phyloP scores from a whole-genome alignment of 2,113 vertebrate species.

The Osmerus eperlanus region DNA sequence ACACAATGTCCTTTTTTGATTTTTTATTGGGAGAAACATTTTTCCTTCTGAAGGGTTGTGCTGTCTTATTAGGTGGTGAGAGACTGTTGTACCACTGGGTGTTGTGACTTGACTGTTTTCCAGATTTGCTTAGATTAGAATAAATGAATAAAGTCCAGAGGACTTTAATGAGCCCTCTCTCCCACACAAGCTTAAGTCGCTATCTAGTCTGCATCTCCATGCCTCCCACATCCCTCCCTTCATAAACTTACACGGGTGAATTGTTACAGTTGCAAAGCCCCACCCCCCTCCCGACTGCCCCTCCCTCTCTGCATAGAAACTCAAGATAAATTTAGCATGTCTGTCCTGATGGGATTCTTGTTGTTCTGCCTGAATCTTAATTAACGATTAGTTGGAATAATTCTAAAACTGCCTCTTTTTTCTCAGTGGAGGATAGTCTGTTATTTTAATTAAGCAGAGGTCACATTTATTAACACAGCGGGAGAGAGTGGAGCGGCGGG shows the following conservation, averaged over 20 bases:
- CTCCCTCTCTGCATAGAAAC: conserved; percentile 19
- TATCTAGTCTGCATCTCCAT: no score
- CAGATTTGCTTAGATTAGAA: no score
- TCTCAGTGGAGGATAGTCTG: conserved; percentile 66
- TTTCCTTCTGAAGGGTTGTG: no score
- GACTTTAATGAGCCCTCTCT: no score
- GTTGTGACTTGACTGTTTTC: no score
- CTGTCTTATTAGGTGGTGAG: no score
- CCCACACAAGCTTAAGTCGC: no score
- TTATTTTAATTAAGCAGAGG: conserved; percentile 78
- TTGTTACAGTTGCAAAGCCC: conserved; percentile 28
- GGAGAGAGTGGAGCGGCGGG: conserved; percentile 59
- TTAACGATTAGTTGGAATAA: conserved; percentile 71
- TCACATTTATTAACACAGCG: conserved; percentile 75
- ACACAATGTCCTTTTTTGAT: not conserved
- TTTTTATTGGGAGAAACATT: not conserved
- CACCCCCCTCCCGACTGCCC: conserved; percentile 7
- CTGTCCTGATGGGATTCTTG: conserved; percentile 57
- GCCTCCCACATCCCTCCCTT: not conserved
- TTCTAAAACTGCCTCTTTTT: conserved; percentile 60
- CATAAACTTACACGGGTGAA: conserved; percentile 31
- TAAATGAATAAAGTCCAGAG: no score
- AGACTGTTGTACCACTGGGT: no score
- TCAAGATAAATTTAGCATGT: conserved; percentile 57
- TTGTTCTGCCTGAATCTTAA: conserved; percentile 68